Conservation (phyloP, 1,140 invertebrate species). For the Drosophila nikananu region DNA sequence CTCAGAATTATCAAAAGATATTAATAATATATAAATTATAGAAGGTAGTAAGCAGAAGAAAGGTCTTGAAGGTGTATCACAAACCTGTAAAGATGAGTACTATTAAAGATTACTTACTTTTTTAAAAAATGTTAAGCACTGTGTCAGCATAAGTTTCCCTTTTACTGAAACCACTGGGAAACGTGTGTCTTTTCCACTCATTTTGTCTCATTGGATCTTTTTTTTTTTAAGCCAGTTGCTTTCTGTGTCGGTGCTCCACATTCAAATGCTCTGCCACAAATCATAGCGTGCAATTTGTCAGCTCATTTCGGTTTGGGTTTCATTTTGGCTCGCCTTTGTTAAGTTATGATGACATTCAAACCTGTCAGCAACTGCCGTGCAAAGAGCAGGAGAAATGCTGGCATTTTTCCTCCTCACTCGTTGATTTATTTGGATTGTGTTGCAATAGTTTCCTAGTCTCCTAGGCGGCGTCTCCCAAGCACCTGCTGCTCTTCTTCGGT, state of each 20-base stretch:
- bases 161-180: conserved; percentile 28
- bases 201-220: background rate
- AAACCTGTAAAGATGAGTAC: too few species aligned
- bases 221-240: conserved; percentile 4
- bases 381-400: conserved; percentile 24
- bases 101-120: too few species aligned
- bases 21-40: background rate
- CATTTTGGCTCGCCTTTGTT: conserved; percentile 51
- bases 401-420: conserved; percentile 40
- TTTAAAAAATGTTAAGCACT: background rate
- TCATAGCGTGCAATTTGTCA: conserved; percentile 74
- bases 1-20: background rate
- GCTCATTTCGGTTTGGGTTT: conserved; percentile 68
- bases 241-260: conserved; percentile 48
- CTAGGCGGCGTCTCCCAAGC: conserved; percentile 24
- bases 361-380: conserved; percentile 59
- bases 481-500: conserved; percentile 63
- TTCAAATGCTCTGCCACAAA: conserved; percentile 65
- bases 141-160: conserved; percentile 32
- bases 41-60: background rate
- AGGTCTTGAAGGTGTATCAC: background rate
- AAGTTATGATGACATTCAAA: conserved; percentile 78
- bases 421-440: conserved; percentile 74
- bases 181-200: conserved; percentile 14
- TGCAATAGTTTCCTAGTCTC: conserved; percentile 57